Percentiles rank a stretch among this genome's conserved stretches.
These are phyloP conservation scores for Potorous gilbertii DNA, from an alignment of 2,797 vertebrate genomes.

Conservation along the genomic window DNA sequence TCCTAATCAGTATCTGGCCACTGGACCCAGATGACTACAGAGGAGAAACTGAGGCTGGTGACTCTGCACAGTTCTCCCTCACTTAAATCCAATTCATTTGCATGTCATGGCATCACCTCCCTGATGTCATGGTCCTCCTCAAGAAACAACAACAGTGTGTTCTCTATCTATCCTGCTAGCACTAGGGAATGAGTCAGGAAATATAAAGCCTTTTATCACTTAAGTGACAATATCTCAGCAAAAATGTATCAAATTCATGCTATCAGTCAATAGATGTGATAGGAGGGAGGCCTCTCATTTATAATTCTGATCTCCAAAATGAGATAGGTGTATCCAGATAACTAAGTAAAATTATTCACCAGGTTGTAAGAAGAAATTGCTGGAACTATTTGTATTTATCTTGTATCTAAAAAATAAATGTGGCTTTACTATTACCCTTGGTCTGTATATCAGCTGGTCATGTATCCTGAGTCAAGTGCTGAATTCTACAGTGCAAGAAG, in stretches of 20 bases:
- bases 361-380: neutral
- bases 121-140: too few species aligned
- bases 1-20: too few species aligned
- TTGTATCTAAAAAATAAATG: neutral
- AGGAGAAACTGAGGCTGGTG: too few species aligned
- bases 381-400: neutral
- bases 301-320: neutral
- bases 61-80: too few species aligned
- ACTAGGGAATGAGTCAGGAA: neutral
- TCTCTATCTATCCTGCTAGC: neutral
- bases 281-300: neutral
- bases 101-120: too few species aligned
- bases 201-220: neutral
- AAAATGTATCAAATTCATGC: neutral
- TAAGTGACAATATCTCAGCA: neutral
- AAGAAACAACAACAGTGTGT: too few species aligned
- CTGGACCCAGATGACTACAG: too few species aligned
- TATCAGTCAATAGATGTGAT: neutral
- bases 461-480: neutral
- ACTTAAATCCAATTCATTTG: too few species aligned
- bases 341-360: neutral
- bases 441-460: neutral
- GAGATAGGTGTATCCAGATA: neutral
- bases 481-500: neutral
- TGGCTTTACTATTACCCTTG: neutral